Conservation (phyloP, 2,888 invertebrate species). For the Calameuta idolon region DNA sequence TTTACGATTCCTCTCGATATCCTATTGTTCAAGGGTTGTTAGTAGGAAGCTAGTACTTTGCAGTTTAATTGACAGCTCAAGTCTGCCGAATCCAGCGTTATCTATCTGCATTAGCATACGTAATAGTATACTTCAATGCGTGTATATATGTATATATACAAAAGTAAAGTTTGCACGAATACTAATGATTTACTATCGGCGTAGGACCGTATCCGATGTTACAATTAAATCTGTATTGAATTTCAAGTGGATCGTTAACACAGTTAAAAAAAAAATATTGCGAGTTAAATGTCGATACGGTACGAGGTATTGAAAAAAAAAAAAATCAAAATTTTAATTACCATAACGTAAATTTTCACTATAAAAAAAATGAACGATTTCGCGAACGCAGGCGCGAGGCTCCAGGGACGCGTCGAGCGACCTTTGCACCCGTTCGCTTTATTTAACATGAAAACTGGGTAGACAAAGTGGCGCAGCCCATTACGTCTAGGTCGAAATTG, state of each 20-base stretch:
- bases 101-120: neutral
- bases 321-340: neutral
- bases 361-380: neutral
- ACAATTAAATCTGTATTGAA: neutral
- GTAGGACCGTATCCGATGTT: neutral
- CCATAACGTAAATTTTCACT: neutral
- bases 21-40: neutral
- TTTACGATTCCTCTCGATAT: neutral
- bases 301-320: neutral
- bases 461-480: constrained; percentile 42
- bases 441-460: neutral
- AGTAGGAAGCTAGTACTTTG: neutral
- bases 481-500: constrained; percentile 32
- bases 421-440: neutral
- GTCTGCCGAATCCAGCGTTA: neutral
- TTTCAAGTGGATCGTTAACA: neutral
- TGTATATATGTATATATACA: neutral
- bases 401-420: neutral
- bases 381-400: too few relatives aligned
- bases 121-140: neutral
- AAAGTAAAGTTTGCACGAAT: neutral
- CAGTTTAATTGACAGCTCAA: neutral
- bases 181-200: neutral
- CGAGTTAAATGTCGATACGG: neutral
- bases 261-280: fast-evolving